Evolutionary conservation across 2,888 invertebrate species (phyloP).

Genomic region (Thymelicus sylvestris): DNA sequence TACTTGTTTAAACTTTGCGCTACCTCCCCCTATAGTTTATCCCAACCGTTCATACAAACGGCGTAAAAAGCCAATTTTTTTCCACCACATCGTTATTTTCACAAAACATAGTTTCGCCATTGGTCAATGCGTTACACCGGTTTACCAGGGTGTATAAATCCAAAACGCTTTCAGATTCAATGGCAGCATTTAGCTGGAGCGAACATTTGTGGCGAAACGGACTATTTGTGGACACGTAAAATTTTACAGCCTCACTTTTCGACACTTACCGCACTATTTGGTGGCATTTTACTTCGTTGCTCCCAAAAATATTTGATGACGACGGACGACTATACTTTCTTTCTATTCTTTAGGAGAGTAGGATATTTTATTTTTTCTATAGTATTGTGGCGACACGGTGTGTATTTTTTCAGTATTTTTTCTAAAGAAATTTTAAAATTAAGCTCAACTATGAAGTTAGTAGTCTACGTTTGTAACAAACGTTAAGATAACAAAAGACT

Average conservation of each 20-base stretch:
- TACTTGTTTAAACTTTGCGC: no score
- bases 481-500: no score
- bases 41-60: no score
- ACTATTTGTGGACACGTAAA: conserved; percentile 54
- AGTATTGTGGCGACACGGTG: no score
- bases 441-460: no score
- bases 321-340: conserved; percentile 10
- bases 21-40: no score
- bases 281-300: conserved; percentile 25
- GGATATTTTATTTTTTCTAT: no score
- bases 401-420: no score
- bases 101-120: not conserved
- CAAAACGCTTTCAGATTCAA: conserved; percentile 29
- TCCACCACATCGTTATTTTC: no score
- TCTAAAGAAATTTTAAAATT: no score
- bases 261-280: conserved; percentile 43
- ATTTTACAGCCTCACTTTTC: conserved; percentile 52
- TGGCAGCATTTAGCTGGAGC: conserved; percentile 31
- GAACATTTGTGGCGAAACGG: conserved; percentile 45
- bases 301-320: conserved; percentile 17
- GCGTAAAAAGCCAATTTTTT: no score
- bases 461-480: no score
- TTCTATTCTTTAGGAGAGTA: not conserved
- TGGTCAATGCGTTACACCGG: not conserved
- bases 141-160: conserved; percentile 26